Percentiles rank a stretch among this genome's conserved stretches.
These are phyloP conservation scores for Eupithecia dodoneata DNA, from an alignment of 2,888 invertebrate species.

Conservation along the genomic window DNA sequence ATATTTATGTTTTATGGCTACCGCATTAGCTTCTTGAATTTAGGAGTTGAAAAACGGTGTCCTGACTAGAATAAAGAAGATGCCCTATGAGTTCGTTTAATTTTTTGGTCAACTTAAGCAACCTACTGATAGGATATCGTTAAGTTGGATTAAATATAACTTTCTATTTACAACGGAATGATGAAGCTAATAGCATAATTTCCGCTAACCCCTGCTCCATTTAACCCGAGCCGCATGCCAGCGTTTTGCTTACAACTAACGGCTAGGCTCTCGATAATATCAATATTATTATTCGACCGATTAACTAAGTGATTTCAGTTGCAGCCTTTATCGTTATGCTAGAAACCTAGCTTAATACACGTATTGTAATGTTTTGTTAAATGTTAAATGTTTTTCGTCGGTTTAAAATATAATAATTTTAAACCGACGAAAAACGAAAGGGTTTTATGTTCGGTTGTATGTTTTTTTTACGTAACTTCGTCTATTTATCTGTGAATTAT, in stretches of 20 bases:
- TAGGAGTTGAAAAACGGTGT: not conserved
- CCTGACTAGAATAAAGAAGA: not conserved
- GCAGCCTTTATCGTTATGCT: not conserved
- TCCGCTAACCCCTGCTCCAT: conserved; percentile 1
- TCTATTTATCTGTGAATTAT: no score
- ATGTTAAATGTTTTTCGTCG: no score
- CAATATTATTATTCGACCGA: not conserved
- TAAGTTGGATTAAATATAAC: not conserved
- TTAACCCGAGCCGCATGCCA: conserved; percentile 6
- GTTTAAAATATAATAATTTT: no score
- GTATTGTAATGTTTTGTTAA: no score
- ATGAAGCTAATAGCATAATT: not conserved
- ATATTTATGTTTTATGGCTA: not conserved
- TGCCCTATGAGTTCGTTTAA: not conserved
- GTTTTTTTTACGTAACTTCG: not conserved
- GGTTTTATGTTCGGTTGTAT: not conserved
- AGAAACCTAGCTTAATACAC: not conserved
- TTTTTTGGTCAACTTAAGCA: not conserved
- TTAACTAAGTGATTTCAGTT: conserved; percentile 6
- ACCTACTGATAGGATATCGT: not conserved
- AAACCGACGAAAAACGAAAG: no score
- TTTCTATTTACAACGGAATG: not conserved
- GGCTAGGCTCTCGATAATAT: conserved; percentile 14
- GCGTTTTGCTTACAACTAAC: conserved; percentile 11
- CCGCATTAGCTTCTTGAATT: not conserved